Conservation (phyloP, 2,888 invertebrate genomes). For the Tenthredo distinguenda region DNA sequence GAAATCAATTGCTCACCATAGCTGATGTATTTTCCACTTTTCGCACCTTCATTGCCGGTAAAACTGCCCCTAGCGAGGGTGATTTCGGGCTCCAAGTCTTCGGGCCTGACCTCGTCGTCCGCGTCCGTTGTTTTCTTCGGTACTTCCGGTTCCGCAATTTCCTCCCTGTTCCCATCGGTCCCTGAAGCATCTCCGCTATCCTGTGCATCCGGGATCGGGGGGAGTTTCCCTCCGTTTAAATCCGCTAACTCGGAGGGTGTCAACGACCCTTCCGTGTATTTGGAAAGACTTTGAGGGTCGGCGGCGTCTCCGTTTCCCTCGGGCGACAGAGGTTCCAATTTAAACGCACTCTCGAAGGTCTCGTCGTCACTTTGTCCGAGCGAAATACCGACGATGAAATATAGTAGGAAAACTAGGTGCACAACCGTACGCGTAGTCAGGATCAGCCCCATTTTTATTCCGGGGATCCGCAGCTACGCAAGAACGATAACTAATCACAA, state of each 20-base stretch:
- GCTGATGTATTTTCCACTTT: conserved; percentile 70
- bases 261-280: not conserved
- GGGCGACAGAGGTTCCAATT: conserved; percentile 56
- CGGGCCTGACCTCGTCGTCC: not conserved
- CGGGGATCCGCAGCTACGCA: not conserved
- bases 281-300: not conserved
- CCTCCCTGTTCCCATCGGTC: not conserved
- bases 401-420: not conserved
- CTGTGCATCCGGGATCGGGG: not conserved
- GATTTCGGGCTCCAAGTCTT: conserved; percentile 31
- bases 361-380: conserved; percentile 57
- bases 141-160: conserved; percentile 35
- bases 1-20: conserved; percentile 72
- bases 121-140: not conserved
- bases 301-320: conserved; percentile 44
- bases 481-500: conserved; percentile 59
- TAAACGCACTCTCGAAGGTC: conserved; percentile 67
- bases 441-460: conserved; percentile 52
- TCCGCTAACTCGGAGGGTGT: conserved; percentile 62
- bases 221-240: conserved; percentile 55
- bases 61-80: conserved; percentile 28
- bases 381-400: not conserved
- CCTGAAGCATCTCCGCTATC: not conserved
- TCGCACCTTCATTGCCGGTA: conserved; percentile 60
- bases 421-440: conserved; percentile 16